These are phyloP conservation scores for Hydrolagus affinis DNA, from an alignment of 2,113 vertebrate species.

Conservation along the genomic window DNA sequence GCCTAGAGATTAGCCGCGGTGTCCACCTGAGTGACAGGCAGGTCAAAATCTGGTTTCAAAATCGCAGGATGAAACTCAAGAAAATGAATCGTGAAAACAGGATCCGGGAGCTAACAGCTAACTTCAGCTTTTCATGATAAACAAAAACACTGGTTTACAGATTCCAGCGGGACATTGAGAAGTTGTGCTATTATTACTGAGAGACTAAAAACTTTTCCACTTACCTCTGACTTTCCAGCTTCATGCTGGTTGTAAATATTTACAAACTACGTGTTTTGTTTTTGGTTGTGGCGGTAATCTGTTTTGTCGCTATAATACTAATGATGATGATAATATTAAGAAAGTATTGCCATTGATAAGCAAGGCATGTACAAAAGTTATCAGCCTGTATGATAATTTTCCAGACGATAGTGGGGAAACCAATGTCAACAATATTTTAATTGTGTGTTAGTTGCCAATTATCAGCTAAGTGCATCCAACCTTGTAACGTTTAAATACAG, in stretches of 20 bases:
- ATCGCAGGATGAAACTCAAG: conserved; percentile 99
- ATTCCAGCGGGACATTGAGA: conserved; percentile 18
- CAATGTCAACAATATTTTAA: conserved; percentile 29
- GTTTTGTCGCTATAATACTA: conserved; percentile 46
- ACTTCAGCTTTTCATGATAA: conserved; percentile 96
- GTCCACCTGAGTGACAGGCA: conserved; percentile 99
- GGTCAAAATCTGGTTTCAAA: conserved; percentile 99
- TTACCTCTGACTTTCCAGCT: conserved; percentile 53
- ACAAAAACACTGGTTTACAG: conserved; percentile 38
- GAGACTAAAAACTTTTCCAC: conserved; percentile 52
- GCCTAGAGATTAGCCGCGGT: conserved; percentile 96
- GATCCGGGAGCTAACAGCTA: conserved; percentile 92
- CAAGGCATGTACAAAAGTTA: conserved; percentile 22
- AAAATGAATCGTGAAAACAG: conserved; percentile 98
- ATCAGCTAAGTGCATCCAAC: conserved; percentile 30
- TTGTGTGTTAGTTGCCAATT: conserved; percentile 27
- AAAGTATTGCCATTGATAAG: conserved; percentile 17
- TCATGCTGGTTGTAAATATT: conserved; percentile 54
- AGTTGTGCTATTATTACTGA: conserved; percentile 41
- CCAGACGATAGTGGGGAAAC: not conserved
- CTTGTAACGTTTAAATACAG: conserved; percentile 27
- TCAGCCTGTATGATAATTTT: conserved; percentile 21
- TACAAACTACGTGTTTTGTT: conserved; percentile 51
- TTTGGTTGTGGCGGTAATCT: conserved; percentile 52
- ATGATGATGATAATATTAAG: conserved; percentile 51